These are phyloP conservation scores for Homalodisca vitripennis DNA, from an alignment of 1,140 invertebrate species.

Conservation along the genomic window DNA sequence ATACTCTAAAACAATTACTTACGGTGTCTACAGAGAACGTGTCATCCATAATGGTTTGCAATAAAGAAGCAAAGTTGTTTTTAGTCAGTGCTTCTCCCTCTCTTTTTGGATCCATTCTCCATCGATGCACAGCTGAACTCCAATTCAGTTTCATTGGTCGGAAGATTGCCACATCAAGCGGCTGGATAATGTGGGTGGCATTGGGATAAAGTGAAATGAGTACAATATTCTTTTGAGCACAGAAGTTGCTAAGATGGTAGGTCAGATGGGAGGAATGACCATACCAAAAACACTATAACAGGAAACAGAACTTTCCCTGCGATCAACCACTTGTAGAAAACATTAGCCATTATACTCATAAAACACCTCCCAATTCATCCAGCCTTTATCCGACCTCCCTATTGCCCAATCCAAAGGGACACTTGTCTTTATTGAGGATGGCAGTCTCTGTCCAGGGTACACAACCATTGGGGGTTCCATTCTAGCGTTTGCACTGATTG, in stretches of 20 bases:
- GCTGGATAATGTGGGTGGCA: constrained; percentile 49
- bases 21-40: background rate
- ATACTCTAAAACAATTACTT: background rate
- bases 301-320: constrained; percentile 46
- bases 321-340: constrained; percentile 45
- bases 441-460: constrained; percentile 26
- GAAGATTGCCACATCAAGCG: constrained; percentile 48
- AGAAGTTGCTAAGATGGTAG: constrained; percentile 45
- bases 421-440: constrained; percentile 39
- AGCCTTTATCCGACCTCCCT: constrained; percentile 46
- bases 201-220: constrained; percentile 49
- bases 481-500: background rate
- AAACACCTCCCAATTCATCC: constrained; percentile 48
- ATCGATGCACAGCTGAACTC: constrained; percentile 42
- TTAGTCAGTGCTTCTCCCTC: background rate
- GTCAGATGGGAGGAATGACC: constrained; percentile 49
- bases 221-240: constrained; percentile 46
- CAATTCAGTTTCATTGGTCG: constrained; percentile 44
- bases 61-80: background rate
- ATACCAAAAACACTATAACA: constrained; percentile 48
- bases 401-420: constrained; percentile 45
- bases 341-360: constrained; percentile 49
- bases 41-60: background rate
- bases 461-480: background rate
- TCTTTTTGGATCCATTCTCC: constrained; percentile 14